Base-by-base conservation (phyloP, 2,797 vertebrate species). In the Anas acuta region DNA sequence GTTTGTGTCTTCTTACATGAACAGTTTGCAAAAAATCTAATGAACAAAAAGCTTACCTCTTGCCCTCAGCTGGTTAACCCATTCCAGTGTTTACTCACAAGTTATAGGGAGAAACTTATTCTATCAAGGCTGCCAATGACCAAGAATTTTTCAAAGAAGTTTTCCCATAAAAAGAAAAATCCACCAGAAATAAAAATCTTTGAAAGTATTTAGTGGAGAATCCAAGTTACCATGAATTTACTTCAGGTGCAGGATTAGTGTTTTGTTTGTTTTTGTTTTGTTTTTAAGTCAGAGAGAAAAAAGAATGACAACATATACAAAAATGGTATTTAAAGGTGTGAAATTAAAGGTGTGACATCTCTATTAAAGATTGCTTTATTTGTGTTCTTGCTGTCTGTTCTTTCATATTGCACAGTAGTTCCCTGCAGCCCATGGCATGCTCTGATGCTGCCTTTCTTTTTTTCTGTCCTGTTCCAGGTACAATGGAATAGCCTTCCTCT, bases 181-280 rank as follows among this genome's bases (percentile, higher is more conserved):
- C 37, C 30, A 64, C 9, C 15, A 49, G 65, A 76, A 56, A 65
- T 41, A 64, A 51, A 41, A 3, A 3, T 37, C 8, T 10, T 9
- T 74, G 33, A 62, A 90, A 71, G 23, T 1, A 23, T 37, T 57
- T 43, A 35, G 4, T n/a, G 26, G 23, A 86, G 53, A 75, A 62
- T 39, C 18, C 64, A 32, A 84, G 26, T 3, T 2, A 56, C 11
- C 26, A 51, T n/a, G 58, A 60, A n/a, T 51, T 66, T 25, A 56
- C 19, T 56, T 47, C 12, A 32, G 28, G 19, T 61, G 9, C 20
- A 41, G 28, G 7, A 49, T 66, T 57, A 19, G 43, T 30, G 6
- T 1, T 0, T 5, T 6, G 11, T 58, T 18, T 70, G 16, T 28
- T 39, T 19, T 8, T 64, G n/a, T n/a, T n/a, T 64, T 64, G 61